These are phyloP conservation scores for Rhagophthalmus giganteus DNA, from an alignment of 2,888 invertebrate species.

Conservation along the genomic window DNA sequence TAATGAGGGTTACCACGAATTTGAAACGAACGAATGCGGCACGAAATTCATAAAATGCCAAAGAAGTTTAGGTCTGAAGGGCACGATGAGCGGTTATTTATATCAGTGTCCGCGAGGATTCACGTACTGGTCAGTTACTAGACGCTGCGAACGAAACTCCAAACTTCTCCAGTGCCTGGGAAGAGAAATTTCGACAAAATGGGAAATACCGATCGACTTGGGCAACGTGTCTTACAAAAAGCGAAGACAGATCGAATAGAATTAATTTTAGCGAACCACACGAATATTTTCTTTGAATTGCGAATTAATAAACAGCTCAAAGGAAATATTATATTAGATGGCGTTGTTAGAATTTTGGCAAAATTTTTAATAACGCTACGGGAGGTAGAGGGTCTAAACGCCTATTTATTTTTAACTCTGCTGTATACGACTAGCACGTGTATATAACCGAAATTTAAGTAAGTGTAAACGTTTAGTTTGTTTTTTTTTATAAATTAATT, in stretches of 20 bases:
- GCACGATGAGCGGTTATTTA: conserved; percentile 67
- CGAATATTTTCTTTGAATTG: conserved; percentile 20
- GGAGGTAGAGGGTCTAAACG: conserved; percentile 26
- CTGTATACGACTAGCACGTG: too few species aligned
- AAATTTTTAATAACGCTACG: conserved; percentile 19
- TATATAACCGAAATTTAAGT: too few species aligned
- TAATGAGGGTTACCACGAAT: conserved; percentile 68
- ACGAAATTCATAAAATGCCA: conserved; percentile 74
- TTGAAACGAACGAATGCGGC: conserved; percentile 68
- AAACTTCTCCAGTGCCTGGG: conserved; percentile 63
- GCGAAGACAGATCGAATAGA: conserved; percentile 16
- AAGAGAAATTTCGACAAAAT: conserved; percentile 47
- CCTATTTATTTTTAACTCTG: conserved; percentile 15
- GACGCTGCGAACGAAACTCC: conserved; percentile 70
- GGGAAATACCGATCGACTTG: conserved; percentile 63
- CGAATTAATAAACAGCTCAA: not conserved
- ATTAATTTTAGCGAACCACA: conserved; percentile 22
- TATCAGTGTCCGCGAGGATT: conserved; percentile 78
- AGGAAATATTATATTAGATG: conserved; percentile 10
- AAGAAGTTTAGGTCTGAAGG: conserved; percentile 54
- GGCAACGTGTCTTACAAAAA: conserved; percentile 57
- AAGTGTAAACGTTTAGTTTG: too few species aligned
- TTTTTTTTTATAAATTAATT: too few species aligned
- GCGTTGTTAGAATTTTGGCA: conserved; percentile 9
- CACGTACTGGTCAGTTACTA: conserved; percentile 76